Evolutionary conservation across 30 jellyfish, hydroid and myxozoan genomes (phyloP).

Genomic region (Euphysa ruthae): DNA sequence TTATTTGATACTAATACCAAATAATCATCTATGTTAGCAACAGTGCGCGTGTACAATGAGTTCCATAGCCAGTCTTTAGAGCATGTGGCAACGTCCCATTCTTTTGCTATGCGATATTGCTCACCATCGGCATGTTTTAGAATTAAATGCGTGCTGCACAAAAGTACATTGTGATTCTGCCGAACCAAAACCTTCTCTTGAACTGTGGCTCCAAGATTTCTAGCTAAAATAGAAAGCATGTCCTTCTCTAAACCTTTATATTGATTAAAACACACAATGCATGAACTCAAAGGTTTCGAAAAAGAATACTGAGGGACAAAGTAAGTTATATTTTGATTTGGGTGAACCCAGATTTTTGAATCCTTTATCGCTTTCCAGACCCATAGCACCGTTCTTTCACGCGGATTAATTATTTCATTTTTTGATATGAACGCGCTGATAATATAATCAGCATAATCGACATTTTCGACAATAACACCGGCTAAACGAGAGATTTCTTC

Average conservation of each 20-base stretch:
- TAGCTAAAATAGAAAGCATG: neutral
- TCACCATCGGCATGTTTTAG: slow-evolving; percentile 2
- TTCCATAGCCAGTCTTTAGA: slow-evolving; percentile 19
- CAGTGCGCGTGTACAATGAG: slow-evolving; percentile 12
- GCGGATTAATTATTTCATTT: too few species aligned
- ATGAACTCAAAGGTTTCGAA: slow-evolving; percentile 13
- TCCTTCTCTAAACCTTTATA: neutral
- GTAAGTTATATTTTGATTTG: too few species aligned
- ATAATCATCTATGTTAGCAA: neutral
- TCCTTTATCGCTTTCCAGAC: too few species aligned
- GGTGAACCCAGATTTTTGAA: too few species aligned
- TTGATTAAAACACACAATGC: slow-evolving; percentile 6
- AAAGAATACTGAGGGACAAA: too few species aligned
- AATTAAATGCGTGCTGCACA: slow-evolving; percentile 19
- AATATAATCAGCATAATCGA: too few species aligned
- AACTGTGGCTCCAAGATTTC: slow-evolving; percentile 7
- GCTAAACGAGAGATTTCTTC: too few species aligned
- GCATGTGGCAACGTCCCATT: slow-evolving; percentile 7
- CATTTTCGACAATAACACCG: too few species aligned
- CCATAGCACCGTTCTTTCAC: too few species aligned
- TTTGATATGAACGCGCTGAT: too few species aligned
- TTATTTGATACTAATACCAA: too few species aligned
- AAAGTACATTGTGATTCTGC: neutral
- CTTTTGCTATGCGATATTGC: neutral
- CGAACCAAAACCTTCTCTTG: slow-evolving; percentile 11